Base-by-base conservation (phyloP, 2,113 vertebrate genomes). In the Triplophysa siluroides region DNA sequence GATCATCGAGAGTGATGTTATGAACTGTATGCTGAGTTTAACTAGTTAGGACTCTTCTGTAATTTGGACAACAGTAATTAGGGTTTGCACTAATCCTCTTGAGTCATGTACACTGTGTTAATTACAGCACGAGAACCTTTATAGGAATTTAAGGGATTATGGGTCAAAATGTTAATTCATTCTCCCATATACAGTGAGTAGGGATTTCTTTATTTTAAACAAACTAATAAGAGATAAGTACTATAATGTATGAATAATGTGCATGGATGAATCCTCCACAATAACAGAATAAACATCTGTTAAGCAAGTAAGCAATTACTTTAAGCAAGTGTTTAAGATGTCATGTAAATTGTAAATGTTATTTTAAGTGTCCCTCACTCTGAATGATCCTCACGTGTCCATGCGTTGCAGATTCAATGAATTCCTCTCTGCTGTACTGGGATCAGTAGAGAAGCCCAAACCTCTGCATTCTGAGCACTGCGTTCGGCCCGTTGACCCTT, bases 31-130 rank as follows among this genome's bases (percentile, higher is more conserved):
- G 65, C 58, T 26, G 45, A 24, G 73, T 61, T 87, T 38, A 85
- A 63, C 79, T 69, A 83, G 61, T 81, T 83, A 81, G 63, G 33
- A 65, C 45, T 78, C 14, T 16, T 18, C 72, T 54, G 60, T 85
- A 80, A 86, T 86, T 81, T 85, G 81, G 78, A 61, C 73, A 85
- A 78, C 74, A 77, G 85, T 82, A 84, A 86, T 88, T 84, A 85
- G 21, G 23, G 68, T 78, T 76, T 50, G 23, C 63, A 61, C 60
- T 54, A 74, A 81, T 73, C 54, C 69, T 73, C 73, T 29, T 9
- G 72, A 73, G 78, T 78, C 33, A 8, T 43, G 43, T 18, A 60
- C 38, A 47, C 29, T n/a, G 64, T 62, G 77, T 56, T 85, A 82
- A 81, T 78, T 78, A 81, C 45, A 72, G 24, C 26, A n/a, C 56